Base-by-base conservation (phyloP, 2,888 invertebrate genomes). In the Rutpela maculata region DNA sequence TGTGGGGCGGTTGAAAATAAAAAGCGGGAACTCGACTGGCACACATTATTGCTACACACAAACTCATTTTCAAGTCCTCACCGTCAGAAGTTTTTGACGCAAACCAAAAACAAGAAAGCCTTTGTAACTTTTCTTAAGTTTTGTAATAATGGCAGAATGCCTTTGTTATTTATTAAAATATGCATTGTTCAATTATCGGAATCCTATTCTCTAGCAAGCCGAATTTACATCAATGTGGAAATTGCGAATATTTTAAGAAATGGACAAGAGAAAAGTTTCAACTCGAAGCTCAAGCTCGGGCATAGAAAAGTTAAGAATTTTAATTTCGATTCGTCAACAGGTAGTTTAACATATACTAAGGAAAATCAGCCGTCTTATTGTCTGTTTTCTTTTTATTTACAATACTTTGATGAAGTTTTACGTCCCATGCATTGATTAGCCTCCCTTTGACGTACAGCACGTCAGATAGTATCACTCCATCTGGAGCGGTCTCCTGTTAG, bases 101-200 rank as follows among this genome's bases (percentile, higher is more conserved):
- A n/a, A 50, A 50, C 50, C 50, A 50, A 50, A 15, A 50, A n/a
- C 50, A n/a, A 9, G 11, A 50, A 50, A 50, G n/a, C 50, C 50
- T 50, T 50, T n/a, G n/a, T 50, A 50, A 50, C n/a, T 50, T 50
- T 65, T 18, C 26, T 26, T 18, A 12, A 65, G 12, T 18, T 38
- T 43, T 19, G 43, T 19, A 15, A 17, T 19, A 65, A 65, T 43
- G 38, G 65, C 65, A 65, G 19, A 43, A 43, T 22, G 43, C 17
- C 18, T 65, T 63, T 63, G n/a, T 11, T 38, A 38, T 63, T 65
- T 50, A 31, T 11, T 43, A 43, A 65, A 19, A 65, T 65, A 65
- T 65, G 43, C 65, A 50, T 50, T 38, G 38, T 22, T 38, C 43
- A 65, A 38, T 65, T 65, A 65, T 65, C 22, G 65, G 19, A 38